Base-by-base conservation (phyloP, 2,797 vertebrate genomes). In the Girardinus metallicus region DNA sequence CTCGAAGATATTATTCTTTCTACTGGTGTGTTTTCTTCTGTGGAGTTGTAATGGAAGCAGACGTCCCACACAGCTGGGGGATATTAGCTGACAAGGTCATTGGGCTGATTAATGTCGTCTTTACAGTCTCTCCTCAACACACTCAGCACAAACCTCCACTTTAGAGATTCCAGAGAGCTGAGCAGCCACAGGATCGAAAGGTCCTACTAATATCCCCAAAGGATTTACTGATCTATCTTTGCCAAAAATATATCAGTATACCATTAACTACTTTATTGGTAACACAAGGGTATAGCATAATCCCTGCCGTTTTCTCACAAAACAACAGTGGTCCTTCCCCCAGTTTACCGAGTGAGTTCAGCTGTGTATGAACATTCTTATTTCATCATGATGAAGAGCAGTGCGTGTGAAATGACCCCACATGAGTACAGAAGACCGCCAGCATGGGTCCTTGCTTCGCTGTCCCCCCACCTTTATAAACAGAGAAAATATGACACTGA, bases 51-150 rank as follows among this genome's bases (percentile, higher is more conserved):
- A 85, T 88, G 86, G 88, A 85, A 85, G 87, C 86, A 91, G 89
- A 86, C 91, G 84, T 79, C 89, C 89, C 84, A 84, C 91, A 92
- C 90, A 91, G 93, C 92, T 89, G 72, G 74, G 89, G 16, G 93
- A 93, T 83, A 89, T 85, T 79, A 78, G 86, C 81, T 88, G 93
- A 93, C 93, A 95, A 94, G 94, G 94, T 94, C 92, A 94, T 81
- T 68, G 83, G 60, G 81, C 87, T 94, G 94, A 95, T 95, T 95
- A 93, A 94, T 94, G 91, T 87, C 78, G 88, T 88, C 92, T 89
- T 89, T 80, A 82, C 87, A 89, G 90, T 89, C 90, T 80, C 81
- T 83, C 81, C 77, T 36, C 86, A 86, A 82, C 84, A 87, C 90
- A 86, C 93, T 94, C 93, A 88, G 87, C 92, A 92, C 82, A 87